Base-by-base conservation (phyloP, 2,797 vertebrate species). In the Delichon dasypus region DNA sequence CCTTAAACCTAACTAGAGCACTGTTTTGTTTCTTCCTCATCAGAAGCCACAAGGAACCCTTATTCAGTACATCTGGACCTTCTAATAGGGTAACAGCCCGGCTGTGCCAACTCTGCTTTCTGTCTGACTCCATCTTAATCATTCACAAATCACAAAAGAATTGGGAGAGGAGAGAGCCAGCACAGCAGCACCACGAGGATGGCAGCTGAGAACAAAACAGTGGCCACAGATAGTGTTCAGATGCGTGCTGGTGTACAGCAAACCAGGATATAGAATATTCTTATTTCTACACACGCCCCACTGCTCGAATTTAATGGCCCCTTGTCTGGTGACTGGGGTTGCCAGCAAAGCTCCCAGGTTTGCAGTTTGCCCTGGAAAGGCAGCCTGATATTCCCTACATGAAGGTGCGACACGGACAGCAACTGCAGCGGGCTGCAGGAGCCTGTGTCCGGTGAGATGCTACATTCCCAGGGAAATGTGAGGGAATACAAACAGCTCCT, bases 21-120 rank as follows among this genome's bases (percentile, higher is more conserved):
- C 94, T 97, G 94, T 82, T 95, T 93, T 92, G 94, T 94, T 95
- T 96, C 95, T 95, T 93, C 87, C 92, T 88, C 92, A 64, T 97
- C 89, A 96, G 94, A 93, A 96, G 90, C 94, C 93, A 78, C 79
- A 40, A 94, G 85, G 85, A 96, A 91, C 85, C 73, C 85, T 94
- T 86, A 96, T 87, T 96, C 34, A 3, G 91, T 96, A 94, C 95
- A 95, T 95, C 94, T 93, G 96, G 94, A 95, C 94, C 91, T 95
- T 96, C 95, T 94, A 96, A 96, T 86, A 90, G 85, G 77, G 88
- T 88, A 96, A 88, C 94, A 94, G 96, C 85, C 94, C 47, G 94
- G 85, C 73, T 84, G 72, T 93, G 94, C 94, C 96, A 95, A 53
- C 88, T 81, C 95, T 76, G 92, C 85, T 94, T 94, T 93, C 96